phyloP scores from a whole-genome alignment of 1,140 invertebrate genomes.

The Hyles euphorbiae region DNA sequence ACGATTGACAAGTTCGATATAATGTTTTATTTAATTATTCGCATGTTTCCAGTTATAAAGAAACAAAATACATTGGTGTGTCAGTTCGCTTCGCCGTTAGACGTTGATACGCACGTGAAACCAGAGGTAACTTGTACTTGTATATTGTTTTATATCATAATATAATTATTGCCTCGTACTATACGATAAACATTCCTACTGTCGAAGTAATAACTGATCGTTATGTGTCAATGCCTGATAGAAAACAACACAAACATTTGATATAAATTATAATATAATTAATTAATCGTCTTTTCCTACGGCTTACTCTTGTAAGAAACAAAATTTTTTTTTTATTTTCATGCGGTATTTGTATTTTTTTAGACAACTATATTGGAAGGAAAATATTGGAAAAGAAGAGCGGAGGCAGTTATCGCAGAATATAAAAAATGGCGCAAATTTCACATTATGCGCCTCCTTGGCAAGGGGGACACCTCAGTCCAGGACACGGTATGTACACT shows the following conservation, averaged over 20 bases:
- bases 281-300: too few relatives aligned
- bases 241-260: too few relatives aligned
- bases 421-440: slow-evolving; percentile 99
- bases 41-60: slow-evolving; percentile 89
- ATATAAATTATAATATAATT: too few relatives aligned
- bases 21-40: slow-evolving; percentile 7
- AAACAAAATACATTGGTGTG: slow-evolving; percentile 93
- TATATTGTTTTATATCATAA: background rate
- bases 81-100: slow-evolving; percentile 96
- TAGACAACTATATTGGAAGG: slow-evolving; percentile 96
- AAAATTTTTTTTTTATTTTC: too few relatives aligned
- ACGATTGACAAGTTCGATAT: too few relatives aligned
- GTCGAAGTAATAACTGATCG: too few relatives aligned
- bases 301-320: too few relatives aligned
- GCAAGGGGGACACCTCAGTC: slow-evolving; percentile 83
- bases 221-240: too few relatives aligned
- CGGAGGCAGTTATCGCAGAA: slow-evolving; percentile 97
- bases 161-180: background rate
- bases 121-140: slow-evolving; percentile 86
- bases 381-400: slow-evolving; percentile 99
- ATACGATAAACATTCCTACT: too few relatives aligned
- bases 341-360: slow-evolving; percentile 17
- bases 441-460: slow-evolving; percentile 89
- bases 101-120: slow-evolving; percentile 96
- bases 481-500: slow-evolving; percentile 82